These are phyloP conservation scores for Drosophila rhopaloa DNA, from an alignment of 1,140 invertebrate genomes.

Conservation along the genomic window DNA sequence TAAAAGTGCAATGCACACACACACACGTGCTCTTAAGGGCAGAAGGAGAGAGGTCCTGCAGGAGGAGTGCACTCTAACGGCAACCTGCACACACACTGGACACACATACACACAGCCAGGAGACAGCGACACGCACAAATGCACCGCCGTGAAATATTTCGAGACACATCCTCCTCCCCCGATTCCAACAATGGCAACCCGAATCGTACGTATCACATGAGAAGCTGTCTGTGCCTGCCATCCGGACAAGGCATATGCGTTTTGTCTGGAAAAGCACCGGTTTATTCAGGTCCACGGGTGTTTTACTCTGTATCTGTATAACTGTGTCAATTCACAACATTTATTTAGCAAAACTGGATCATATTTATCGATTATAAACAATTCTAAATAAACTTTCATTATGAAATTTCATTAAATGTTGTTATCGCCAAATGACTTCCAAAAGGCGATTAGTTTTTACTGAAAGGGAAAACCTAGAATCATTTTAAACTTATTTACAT, in stretches of 20 bases:
- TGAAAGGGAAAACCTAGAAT: too few relatives aligned
- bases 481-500: too few relatives aligned
- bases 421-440: too few relatives aligned
- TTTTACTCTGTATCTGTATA: too few relatives aligned
- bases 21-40: constrained; percentile 8
- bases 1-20: constrained; percentile 68
- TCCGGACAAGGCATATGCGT: constrained; percentile 7
- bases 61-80: constrained; percentile 31
- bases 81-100: constrained; percentile 10
- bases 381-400: too few relatives aligned
- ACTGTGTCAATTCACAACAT: too few relatives aligned
- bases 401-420: too few relatives aligned
- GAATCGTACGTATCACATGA: constrained; percentile 22
- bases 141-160: constrained; percentile 61
- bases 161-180: constrained; percentile 18
- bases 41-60: neutral
- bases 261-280: neutral
- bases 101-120: constrained; percentile 1
- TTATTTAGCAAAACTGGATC: too few relatives aligned
- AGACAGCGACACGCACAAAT: constrained; percentile 49
- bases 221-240: constrained; percentile 17
- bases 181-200: constrained; percentile 14
- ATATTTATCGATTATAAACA: too few relatives aligned
- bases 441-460: too few relatives aligned
- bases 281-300: neutral